Percentiles rank a stretch among this genome's conserved stretches.
These are phyloP conservation scores for Thaumetopoea pityocampa DNA, from an alignment of 1,140 invertebrate species.

Conservation along the genomic window DNA sequence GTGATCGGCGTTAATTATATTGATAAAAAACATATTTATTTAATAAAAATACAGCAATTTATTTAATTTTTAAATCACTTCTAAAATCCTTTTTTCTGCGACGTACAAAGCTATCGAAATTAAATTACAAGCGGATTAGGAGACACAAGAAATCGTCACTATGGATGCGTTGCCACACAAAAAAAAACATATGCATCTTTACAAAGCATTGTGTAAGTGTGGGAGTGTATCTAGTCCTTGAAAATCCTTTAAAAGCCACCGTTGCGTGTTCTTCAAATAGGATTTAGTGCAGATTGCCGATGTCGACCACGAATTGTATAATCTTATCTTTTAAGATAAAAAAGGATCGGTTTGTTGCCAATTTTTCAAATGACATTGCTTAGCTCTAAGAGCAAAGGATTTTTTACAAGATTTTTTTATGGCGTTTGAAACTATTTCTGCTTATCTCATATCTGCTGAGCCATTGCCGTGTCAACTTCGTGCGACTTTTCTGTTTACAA, in stretches of 20 bases:
- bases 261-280: constrained; percentile 67
- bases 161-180: constrained; percentile 34
- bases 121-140: constrained; percentile 39
- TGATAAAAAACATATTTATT: too few relatives aligned
- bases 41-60: too few relatives aligned
- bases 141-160: constrained; percentile 24
- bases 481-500: constrained; percentile 16
- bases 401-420: constrained; percentile 20
- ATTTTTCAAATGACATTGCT: constrained; percentile 56
- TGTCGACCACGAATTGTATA: constrained; percentile 37
- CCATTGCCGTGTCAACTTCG: constrained; percentile 11
- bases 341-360: constrained; percentile 48
- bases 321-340: constrained; percentile 53
- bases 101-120: constrained; percentile 16
- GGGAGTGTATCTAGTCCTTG: constrained; percentile 49
- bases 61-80: too few relatives aligned
- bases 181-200: constrained; percentile 43
- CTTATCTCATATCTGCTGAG: constrained; percentile 3
- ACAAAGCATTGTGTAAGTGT: constrained; percentile 53
- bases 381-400: constrained; percentile 38
- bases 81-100: constrained; percentile 10
- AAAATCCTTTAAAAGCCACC: constrained; percentile 60
- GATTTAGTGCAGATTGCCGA: constrained; percentile 58
- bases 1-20: too few relatives aligned
- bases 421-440: constrained; percentile 8